Base-by-base conservation (phyloP, 2,113 vertebrate species). In the Sitta europaea region DNA sequence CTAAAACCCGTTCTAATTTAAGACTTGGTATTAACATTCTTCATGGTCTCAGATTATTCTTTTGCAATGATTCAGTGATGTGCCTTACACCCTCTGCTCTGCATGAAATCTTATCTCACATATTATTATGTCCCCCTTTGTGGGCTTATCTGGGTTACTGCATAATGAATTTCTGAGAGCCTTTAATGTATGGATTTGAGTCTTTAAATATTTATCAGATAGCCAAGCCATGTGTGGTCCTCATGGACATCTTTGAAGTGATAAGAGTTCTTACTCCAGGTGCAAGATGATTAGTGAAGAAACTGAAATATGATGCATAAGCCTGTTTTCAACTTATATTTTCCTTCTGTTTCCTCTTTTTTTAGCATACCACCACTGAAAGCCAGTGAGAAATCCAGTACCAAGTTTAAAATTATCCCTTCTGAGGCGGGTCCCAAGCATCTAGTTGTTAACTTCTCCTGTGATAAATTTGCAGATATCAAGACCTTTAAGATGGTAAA, bases 391-490 rank as follows among this genome's bases (percentile, higher is more conserved):
- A 94, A 47, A 58, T 97, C 97, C 59, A 96, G 70, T 3, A 82
- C 96, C 40, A 92, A 87, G 31, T 95, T 98, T 43, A 96, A 97
- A 88, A 83, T 98, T 80, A 62, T 14, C 35, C 98, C 98, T 85
- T 97, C 81, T 36, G 88, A 97, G 79, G 94, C 65, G 0, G 98
- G 98, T 54, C 91, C 77, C 80, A 98, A 97, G 63, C 97, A 98
- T 87, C 96, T 98, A 24, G 66, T 98, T 1, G 89, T 97, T 13
- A 96, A 98, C 88, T 98, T 98, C 91, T 98, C 95, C 93, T 98
- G 98, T 63, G 92, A 98, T 87, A 97, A 94, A 45, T 98, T 98
- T 78, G 67, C 94, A 12, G 92, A 97, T 2, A 88, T 98, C 96
- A 98, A 98, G 86, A 96, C 97, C 40, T 98, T 98, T 94, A 93